Percentiles rank a stretch among this genome's conserved stretches.
phyloP scores from a whole-genome alignment of 2,113 vertebrate genomes.

The Ammodytes marinus region DNA sequence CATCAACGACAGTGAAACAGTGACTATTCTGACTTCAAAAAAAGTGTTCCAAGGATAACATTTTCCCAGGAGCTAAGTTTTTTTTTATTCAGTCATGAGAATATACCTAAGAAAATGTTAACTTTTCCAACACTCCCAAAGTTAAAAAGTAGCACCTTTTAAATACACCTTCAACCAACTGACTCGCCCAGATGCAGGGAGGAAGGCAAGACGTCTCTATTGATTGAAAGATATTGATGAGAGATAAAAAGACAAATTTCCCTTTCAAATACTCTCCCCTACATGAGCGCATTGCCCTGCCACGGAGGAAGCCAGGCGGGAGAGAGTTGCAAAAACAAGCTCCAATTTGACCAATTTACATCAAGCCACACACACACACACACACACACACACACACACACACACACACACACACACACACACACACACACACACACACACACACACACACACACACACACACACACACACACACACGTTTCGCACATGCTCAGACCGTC shows the following conservation, averaged over 20 bases:
- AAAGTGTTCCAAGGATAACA: too few species aligned
- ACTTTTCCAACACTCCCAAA: too few species aligned
- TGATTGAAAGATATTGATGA: background rate
- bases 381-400: background rate
- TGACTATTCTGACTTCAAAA: too few species aligned
- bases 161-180: too few species aligned
- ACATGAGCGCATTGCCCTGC: conserved; percentile 17
- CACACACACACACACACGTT: background rate
- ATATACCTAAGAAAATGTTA: too few species aligned
- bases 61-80: too few species aligned
- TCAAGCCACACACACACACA: conserved; percentile 56
- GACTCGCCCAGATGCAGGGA: conserved; percentile 19
- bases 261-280: conserved; percentile 18
- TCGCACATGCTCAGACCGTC: conserved; percentile 40
- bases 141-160: too few species aligned
- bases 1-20: too few species aligned
- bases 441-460: conserved; percentile 17
- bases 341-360: conserved; percentile 76
- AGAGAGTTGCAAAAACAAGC: conserved; percentile 24
- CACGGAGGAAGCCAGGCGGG: background rate
- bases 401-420: conserved; percentile 23
- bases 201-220: background rate
- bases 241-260: background rate
- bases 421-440: too few species aligned
- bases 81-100: too few species aligned